These are phyloP conservation scores for Symphodus melops DNA, from an alignment of 2,113 vertebrate species.

Conservation along the genomic window DNA sequence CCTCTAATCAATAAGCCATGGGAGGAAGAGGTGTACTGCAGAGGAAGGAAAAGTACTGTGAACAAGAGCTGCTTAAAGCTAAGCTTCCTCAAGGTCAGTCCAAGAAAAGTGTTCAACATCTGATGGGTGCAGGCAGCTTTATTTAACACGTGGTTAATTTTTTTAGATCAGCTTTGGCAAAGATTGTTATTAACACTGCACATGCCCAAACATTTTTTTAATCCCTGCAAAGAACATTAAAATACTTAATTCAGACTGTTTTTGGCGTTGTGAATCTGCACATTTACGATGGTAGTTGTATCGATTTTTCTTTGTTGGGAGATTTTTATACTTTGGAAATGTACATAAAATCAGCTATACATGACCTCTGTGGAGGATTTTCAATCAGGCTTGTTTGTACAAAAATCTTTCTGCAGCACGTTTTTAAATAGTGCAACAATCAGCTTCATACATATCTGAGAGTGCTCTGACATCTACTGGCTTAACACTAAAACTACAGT, in stretches of 20 bases:
- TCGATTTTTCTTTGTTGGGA: no score
- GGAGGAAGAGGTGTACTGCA: neutral
- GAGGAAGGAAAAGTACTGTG: neutral
- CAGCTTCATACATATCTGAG: neutral
- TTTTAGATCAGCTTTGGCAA: neutral
- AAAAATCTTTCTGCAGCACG: no score
- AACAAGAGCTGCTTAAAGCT: neutral
- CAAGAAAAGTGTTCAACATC: neutral
- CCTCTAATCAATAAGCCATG: slow-evolving; percentile 4
- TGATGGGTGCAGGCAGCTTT: no score
- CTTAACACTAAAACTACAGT: neutral
- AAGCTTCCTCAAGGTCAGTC: neutral
- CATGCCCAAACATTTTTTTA: neutral
- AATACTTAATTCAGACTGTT: neutral
- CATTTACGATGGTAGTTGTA: neutral
- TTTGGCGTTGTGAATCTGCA: neutral
- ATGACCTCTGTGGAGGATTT: no score
- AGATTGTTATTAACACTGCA: neutral
- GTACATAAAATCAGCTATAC: no score
- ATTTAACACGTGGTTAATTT: no score
- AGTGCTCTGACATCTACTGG: slow-evolving; percentile 58
- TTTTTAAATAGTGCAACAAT: neutral
- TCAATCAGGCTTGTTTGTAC: no score
- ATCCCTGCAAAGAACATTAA: neutral
- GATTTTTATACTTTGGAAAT: neutral